These are phyloP conservation scores for Thumatha senex DNA, from an alignment of 2,888 invertebrate genomes.

Conservation along the genomic window DNA sequence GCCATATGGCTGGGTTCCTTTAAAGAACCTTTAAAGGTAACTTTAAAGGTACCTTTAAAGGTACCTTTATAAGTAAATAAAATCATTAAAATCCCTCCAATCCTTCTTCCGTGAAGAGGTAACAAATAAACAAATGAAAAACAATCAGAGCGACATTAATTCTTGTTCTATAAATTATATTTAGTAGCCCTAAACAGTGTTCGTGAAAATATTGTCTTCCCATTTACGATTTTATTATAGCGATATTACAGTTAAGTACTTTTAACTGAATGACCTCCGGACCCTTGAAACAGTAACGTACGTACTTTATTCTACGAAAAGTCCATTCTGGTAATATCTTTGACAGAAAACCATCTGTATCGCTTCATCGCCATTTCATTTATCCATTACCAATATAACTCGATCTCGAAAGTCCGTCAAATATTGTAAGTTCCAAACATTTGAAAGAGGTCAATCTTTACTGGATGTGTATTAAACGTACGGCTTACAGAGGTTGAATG, in stretches of 20 bases:
- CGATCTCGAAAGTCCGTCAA: constrained; percentile 1
- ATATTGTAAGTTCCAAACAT: background rate
- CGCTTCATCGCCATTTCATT: constrained; percentile 42
- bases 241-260: background rate
- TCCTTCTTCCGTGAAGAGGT: no score
- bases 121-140: no score
- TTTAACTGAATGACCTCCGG: background rate
- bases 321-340: constrained; percentile 9
- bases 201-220: no score
- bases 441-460: constrained; percentile 24
- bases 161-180: no score
- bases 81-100: no score
- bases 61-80: no score
- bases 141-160: no score
- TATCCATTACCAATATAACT: constrained; percentile 30
- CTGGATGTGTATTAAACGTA: constrained; percentile 35
- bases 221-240: no score
- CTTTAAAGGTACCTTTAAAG: no score
- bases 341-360: constrained; percentile 18
- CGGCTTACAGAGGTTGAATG: constrained; percentile 33
- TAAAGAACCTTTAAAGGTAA: no score
- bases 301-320: background rate
- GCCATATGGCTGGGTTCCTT: no score
- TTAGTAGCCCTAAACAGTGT: no score
- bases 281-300: background rate